Percentiles rank a stretch among this genome's conserved stretches.
phyloP scores from a whole-genome alignment of 2,888 invertebrate species.

The Phytoseiulus persimilis region DNA sequence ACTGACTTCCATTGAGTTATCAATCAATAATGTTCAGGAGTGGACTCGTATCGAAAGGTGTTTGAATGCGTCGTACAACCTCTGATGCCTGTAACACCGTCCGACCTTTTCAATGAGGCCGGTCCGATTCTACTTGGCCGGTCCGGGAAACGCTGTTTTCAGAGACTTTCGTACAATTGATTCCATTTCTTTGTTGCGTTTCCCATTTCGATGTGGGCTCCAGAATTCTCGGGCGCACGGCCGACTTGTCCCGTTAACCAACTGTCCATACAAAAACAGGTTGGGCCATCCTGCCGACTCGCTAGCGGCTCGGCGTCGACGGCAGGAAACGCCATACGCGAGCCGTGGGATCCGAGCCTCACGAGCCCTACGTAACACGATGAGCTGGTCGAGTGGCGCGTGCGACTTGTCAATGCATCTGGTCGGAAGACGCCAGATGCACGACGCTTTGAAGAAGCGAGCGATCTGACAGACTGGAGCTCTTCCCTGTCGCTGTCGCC shows the following conservation, averaged over 20 bases:
- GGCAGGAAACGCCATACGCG: slow-evolving; percentile 5
- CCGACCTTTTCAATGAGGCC: too few species aligned
- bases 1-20: background rate
- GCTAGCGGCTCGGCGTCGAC: background rate
- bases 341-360: background rate
- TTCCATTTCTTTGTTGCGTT: too few species aligned
- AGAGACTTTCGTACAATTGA: too few species aligned
- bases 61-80: too few species aligned
- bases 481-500: background rate
- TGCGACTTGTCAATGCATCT: slow-evolving; percentile 5
- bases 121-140: too few species aligned
- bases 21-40: background rate
- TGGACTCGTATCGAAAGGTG: background rate
- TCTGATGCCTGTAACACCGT: too few species aligned
- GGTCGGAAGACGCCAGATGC: background rate
- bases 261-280: slow-evolving; percentile 5
- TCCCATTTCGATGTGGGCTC: background rate
- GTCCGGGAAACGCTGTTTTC: too few species aligned
- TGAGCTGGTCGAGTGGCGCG: background rate
- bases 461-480: background rate
- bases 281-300: background rate
- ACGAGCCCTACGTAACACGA: background rate
- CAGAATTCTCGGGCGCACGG: background rate
- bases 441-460: background rate
- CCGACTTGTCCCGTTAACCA: background rate